phyloP scores from a whole-genome alignment of 1,140 invertebrate species.

The Drosophila tropicalis region DNA sequence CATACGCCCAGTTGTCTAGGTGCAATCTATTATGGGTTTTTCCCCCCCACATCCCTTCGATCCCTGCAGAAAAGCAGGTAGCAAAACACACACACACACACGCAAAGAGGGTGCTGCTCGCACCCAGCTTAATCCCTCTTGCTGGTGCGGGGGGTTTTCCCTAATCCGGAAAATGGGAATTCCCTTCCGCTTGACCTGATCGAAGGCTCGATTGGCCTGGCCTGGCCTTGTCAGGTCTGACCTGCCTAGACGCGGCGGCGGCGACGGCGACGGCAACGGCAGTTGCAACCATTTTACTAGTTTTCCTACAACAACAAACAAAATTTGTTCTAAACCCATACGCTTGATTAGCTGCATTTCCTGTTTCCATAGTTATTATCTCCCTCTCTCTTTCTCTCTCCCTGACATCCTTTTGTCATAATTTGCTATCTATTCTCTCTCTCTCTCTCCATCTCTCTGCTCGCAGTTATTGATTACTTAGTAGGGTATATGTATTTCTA shows the following conservation, averaged over 20 bases:
- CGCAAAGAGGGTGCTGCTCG: constrained; percentile 1
- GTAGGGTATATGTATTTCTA: constrained; percentile 9
- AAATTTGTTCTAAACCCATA: constrained; percentile 72
- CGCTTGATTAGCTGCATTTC: constrained; percentile 78
- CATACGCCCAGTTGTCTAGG: constrained; percentile 1
- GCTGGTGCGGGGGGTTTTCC: constrained; percentile 21
- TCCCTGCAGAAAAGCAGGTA: constrained; percentile 7
- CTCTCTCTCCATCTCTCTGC: neutral
- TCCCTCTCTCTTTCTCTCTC: neutral
- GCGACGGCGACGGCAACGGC: neutral
- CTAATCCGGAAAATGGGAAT: constrained; percentile 79
- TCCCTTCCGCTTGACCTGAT: constrained; percentile 61
- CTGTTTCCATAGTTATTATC: constrained; percentile 47
- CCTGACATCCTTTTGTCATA: too few species aligned
- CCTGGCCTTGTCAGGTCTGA: constrained; percentile 18
- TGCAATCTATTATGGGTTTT: neutral
- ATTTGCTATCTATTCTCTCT: neutral
- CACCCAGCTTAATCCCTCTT: constrained; percentile 22
- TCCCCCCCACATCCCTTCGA: constrained; percentile 1
- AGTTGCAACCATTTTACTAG: constrained; percentile 15
- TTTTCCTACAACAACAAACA: constrained; percentile 23
- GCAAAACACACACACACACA: neutral
- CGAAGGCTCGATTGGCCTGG: neutral
- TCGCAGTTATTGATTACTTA: too few species aligned
- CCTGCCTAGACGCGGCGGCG: constrained; percentile 50